These are phyloP conservation scores for Ectemnius cavifrons DNA, from an alignment of 2,888 invertebrate species.

Conservation along the genomic window DNA sequence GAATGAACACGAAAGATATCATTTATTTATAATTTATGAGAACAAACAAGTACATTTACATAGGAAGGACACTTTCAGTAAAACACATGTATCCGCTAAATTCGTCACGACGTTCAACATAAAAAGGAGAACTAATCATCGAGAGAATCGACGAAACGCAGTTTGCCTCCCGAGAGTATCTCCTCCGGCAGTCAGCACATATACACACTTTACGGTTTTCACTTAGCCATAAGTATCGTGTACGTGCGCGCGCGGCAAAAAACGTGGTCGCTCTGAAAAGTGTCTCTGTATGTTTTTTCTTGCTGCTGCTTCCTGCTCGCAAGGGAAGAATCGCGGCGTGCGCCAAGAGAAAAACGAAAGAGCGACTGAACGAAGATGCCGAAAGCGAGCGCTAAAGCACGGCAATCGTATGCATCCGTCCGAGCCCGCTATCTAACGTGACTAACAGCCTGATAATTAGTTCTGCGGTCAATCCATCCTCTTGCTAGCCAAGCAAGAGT, in stretches of 20 bases:
- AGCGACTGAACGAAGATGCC: conserved; percentile 39
- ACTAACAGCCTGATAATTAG: no score
- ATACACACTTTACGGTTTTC: no score
- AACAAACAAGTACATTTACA: conserved; percentile 76
- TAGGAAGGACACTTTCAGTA: conserved; percentile 77
- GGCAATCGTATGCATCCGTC: conserved; percentile 39
- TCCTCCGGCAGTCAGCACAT: no score
- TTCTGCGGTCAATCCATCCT: no score
- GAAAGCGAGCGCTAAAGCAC: conserved; percentile 55
- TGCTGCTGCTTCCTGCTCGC: no score
- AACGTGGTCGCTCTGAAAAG: background rate
- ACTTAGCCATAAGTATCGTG: no score
- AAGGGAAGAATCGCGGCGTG: no score
- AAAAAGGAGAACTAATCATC: conserved; percentile 65
- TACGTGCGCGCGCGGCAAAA: background rate
- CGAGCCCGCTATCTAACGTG: background rate
- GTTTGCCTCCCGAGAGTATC: no score
- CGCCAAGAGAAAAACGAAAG: conserved; percentile 12
- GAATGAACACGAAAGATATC: conserved; percentile 74
- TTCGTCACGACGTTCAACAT: conserved; percentile 67
- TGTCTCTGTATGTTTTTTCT: background rate
- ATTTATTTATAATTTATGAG: conserved; percentile 72
- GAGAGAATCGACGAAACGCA: conserved; percentile 24
- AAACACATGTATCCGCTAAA: conserved; percentile 70
- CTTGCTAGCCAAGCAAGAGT: no score